A percentile compares a stretch with the other conserved stretches of the same genome.
These are phyloP conservation scores for Furcifer pardalis DNA, from an alignment of 2,797 vertebrate species.

Conservation along the genomic window DNA sequence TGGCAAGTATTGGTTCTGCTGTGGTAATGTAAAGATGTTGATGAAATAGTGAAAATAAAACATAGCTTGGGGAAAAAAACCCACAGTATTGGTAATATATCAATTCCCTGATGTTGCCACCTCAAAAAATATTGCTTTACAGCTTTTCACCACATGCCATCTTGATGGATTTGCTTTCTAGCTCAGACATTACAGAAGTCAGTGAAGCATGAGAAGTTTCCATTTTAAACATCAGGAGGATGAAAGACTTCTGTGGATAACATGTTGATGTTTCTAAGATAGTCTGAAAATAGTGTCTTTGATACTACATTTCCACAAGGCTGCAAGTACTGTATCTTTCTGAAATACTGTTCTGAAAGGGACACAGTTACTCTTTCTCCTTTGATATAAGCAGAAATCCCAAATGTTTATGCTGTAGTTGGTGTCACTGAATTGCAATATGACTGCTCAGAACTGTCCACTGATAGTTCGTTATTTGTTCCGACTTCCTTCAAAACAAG, in stretches of 20 bases:
- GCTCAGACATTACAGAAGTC: constrained; percentile 58
- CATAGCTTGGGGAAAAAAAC: constrained; percentile 35
- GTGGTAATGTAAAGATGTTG: constrained; percentile 49
- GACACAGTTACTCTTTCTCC: no score
- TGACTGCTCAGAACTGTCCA: no score
- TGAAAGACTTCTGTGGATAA: constrained; percentile 35
- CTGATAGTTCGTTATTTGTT: no score
- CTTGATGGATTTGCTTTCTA: constrained; percentile 59
- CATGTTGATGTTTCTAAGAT: constrained; percentile 21
- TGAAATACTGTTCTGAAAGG: neutral
- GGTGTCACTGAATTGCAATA: constrained; percentile 6
- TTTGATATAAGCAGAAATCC: constrained; percentile 21
- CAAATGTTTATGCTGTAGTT: constrained; percentile 38
- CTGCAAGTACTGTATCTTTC: constrained; percentile 40
- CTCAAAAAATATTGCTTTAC: constrained; percentile 62
- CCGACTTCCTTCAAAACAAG: no score
- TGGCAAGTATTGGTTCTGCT: constrained; percentile 46
- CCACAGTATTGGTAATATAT: constrained; percentile 56
- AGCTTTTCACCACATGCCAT: constrained; percentile 48
- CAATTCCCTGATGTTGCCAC: constrained; percentile 65
- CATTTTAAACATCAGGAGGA: constrained; percentile 45
- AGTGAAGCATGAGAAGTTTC: constrained; percentile 57
- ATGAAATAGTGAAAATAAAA: constrained; percentile 52
- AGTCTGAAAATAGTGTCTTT: constrained; percentile 34
- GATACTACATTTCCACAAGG: neutral